These are phyloP conservation scores for Coranthus polyacanthus DNA, from an alignment of 2,797 vertebrate genomes.

Conservation along the genomic window DNA sequence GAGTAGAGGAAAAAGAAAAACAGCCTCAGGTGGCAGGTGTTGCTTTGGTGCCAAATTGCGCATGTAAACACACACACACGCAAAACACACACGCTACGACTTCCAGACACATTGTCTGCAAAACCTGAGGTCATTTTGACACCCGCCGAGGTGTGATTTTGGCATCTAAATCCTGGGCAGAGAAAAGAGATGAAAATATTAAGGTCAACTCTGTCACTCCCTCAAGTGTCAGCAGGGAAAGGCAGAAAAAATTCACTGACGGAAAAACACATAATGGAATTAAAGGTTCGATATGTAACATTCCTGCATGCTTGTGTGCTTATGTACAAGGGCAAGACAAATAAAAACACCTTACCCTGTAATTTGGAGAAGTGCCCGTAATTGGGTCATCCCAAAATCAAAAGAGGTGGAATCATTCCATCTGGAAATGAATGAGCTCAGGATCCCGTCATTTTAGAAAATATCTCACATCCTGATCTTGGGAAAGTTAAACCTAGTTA, in stretches of 20 bases:
- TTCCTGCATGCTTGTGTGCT: too few relatives aligned
- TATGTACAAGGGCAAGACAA: too few relatives aligned
- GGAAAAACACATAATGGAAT: too few relatives aligned
- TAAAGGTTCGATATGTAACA: too few relatives aligned
- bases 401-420: too few relatives aligned
- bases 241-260: background rate
- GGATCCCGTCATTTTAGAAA: too few relatives aligned
- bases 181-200: constrained; percentile 58
- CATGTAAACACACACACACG: constrained; percentile 10
- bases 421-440: too few relatives aligned
- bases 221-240: constrained; percentile 14
- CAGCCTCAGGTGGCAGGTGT: constrained; percentile 46
- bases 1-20: constrained; percentile 22
- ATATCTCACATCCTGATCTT: too few relatives aligned
- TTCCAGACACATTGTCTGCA: constrained; percentile 42
- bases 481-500: too few relatives aligned
- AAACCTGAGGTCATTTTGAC: constrained; percentile 65
- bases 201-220: constrained; percentile 53
- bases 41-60: constrained; percentile 30
- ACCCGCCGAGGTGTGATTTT: constrained; percentile 54
- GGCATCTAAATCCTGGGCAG: constrained; percentile 47
- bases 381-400: too few relatives aligned
- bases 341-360: too few relatives aligned
- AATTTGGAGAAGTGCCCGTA: too few relatives aligned
- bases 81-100: constrained; percentile 16